phyloP scores from a whole-genome alignment of 2,888 invertebrate species.

The Tanypteryx hageni region DNA sequence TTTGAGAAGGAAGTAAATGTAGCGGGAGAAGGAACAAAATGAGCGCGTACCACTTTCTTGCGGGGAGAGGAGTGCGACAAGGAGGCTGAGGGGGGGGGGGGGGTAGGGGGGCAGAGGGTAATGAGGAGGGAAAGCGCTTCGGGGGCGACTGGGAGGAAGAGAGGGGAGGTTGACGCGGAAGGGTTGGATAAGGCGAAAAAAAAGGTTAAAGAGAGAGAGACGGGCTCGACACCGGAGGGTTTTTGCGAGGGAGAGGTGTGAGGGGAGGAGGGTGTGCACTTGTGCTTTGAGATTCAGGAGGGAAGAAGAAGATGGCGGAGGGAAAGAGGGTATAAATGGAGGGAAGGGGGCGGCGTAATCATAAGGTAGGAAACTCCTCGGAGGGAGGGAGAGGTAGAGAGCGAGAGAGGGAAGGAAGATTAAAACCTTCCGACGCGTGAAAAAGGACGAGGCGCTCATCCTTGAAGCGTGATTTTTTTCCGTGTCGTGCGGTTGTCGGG shows the following conservation, averaged over 20 bases:
- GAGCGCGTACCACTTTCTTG: constrained; percentile 62
- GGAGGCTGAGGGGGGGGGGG: constrained; percentile 67
- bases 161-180: constrained; percentile 72
- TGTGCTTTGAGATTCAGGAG: neutral
- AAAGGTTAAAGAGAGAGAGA: constrained; percentile 70
- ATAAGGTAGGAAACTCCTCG: neutral
- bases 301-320: too few relatives aligned
- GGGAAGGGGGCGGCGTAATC: neutral
- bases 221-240: constrained; percentile 74
- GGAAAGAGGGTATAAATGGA: neutral
- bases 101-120: neutral
- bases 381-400: neutral
- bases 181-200: constrained; percentile 73
- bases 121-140: too few relatives aligned
- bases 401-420: neutral
- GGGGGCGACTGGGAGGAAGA: constrained; percentile 60
- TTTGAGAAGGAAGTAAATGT: constrained; percentile 65
- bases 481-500: constrained; percentile 23
- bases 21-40: constrained; percentile 67
- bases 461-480: constrained; percentile 11
- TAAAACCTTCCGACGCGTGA: constrained; percentile 43
- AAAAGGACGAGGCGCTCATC: neutral
- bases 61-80: constrained; percentile 64
- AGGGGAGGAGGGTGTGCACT: too few relatives aligned
- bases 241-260: too few relatives aligned